Conservation (phyloP, 2,888 invertebrate species). For the Theristus sp. region DNA sequence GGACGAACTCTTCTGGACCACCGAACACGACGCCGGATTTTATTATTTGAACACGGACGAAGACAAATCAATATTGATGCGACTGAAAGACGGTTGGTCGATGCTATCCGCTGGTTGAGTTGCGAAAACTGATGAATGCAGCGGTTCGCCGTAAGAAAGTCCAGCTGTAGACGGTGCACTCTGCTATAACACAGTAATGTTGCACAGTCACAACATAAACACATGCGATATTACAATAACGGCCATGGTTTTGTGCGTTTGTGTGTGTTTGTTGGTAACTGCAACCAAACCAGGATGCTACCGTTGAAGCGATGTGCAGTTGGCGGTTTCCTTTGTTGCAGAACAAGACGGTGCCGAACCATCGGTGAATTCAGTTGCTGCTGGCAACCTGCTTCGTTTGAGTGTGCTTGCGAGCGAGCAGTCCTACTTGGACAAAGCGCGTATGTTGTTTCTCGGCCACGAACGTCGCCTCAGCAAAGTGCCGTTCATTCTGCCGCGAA, state of each 20-base stretch:
- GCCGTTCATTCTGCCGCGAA: conserved; percentile 54
- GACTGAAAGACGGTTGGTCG: conserved; percentile 58
- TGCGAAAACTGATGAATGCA: too few species aligned
- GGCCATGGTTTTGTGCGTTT: too few species aligned
- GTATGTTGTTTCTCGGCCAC: conserved; percentile 35
- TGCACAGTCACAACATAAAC: too few species aligned
- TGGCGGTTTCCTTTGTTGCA: too few species aligned
- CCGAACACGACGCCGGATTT: conserved; percentile 40
- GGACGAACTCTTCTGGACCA: conserved; percentile 65
- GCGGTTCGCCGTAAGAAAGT: too few species aligned
- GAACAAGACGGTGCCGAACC: conserved; percentile 90
- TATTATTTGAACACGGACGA: conserved; percentile 42
- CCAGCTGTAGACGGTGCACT: too few species aligned
- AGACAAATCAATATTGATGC: conserved; percentile 48
- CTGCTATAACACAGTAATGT: too few species aligned
- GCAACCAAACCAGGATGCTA: too few species aligned
- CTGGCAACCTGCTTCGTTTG: conserved; percentile 56
- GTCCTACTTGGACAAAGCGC: conserved; percentile 27
- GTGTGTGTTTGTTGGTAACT: too few species aligned
- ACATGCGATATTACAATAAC: too few species aligned
- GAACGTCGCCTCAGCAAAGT: conserved; percentile 43
- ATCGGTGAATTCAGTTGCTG: conserved; percentile 69
- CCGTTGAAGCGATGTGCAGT: too few species aligned
- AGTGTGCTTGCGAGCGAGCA: conserved; percentile 38
- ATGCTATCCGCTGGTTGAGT: too few species aligned